A percentile compares a stretch with the other conserved stretches of the same genome.
These are phyloP conservation scores for Bolborhynchus lineola DNA, from an alignment of 2,113 vertebrate species.

Conservation along the genomic window DNA sequence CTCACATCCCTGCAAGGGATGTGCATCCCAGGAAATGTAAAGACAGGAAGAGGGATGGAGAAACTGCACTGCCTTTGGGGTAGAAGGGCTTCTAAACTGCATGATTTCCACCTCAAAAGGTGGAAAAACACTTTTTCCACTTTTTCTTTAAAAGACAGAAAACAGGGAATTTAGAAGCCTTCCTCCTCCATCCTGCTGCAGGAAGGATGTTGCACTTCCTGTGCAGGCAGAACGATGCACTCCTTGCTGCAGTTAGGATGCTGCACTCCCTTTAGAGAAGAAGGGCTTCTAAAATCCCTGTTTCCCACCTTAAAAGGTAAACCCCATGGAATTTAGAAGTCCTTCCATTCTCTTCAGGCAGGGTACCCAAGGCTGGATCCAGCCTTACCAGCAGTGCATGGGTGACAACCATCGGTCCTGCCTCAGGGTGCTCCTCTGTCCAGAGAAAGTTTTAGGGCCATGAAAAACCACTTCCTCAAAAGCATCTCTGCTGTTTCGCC, in stretches of 20 bases:
- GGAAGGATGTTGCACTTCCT: neutral
- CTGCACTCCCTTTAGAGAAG: neutral
- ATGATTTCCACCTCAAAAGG: neutral
- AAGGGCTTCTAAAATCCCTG: neutral
- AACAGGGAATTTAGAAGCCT: neutral
- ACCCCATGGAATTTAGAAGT: neutral
- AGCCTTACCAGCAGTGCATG: accelerated
- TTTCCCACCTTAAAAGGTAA: neutral
- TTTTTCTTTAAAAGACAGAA: neutral
- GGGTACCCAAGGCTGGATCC: accelerated
- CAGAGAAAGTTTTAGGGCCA: neutral
- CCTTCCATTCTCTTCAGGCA: neutral
- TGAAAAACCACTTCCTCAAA: constrained; percentile 27
- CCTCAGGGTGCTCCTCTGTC: neutral
- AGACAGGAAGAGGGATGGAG: neutral
- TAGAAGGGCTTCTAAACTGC: neutral
- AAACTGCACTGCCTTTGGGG: neutral
- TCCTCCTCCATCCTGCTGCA: neutral
- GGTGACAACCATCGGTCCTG: neutral
- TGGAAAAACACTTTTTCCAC: neutral
- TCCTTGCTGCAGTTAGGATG: neutral
- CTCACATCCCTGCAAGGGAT: neutral
- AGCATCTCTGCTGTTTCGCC: neutral
- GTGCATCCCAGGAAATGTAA: neutral
- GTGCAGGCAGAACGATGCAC: neutral